Conservation (phyloP, 2,797 vertebrate genomes). For the Ciconia nigra region DNA sequence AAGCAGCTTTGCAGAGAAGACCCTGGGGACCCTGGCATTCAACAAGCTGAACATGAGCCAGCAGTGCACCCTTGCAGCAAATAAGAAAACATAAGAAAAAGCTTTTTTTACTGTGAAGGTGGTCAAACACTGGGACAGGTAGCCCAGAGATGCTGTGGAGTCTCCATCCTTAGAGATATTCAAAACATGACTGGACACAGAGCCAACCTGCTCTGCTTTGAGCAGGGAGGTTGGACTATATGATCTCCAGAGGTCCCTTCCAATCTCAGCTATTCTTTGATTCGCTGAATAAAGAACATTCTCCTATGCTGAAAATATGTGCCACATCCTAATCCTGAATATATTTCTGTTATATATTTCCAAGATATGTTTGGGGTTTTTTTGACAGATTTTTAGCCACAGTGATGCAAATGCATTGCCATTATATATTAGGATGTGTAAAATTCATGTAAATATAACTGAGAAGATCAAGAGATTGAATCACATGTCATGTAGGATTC, state of each 20-base stretch:
- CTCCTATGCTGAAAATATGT: fast-evolving
- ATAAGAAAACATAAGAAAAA: background rate
- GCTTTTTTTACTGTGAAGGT: background rate
- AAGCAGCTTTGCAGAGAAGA: background rate
- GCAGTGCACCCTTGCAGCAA: background rate
- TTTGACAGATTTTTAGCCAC: background rate
- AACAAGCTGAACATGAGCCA: background rate
- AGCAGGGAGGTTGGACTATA: background rate
- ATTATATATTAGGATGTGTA: background rate
- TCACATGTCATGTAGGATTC: constrained; percentile 19
- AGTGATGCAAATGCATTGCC: background rate
- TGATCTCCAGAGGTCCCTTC: background rate
- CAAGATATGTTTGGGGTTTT: background rate
- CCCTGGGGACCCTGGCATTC: background rate
- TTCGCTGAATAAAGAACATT: background rate
- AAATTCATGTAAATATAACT: constrained; percentile 28
- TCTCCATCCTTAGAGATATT: background rate
- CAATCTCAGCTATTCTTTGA: background rate
- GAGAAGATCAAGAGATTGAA: constrained; percentile 39
- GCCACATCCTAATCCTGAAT: background rate
- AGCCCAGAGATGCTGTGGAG: background rate
- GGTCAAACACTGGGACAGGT: background rate
- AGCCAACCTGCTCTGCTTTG: background rate
- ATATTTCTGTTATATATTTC: background rate
- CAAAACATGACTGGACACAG: background rate